Evolutionary conservation across 2,888 invertebrate genomes (phyloP).

Genomic region (Argyresthia albistria): DNA sequence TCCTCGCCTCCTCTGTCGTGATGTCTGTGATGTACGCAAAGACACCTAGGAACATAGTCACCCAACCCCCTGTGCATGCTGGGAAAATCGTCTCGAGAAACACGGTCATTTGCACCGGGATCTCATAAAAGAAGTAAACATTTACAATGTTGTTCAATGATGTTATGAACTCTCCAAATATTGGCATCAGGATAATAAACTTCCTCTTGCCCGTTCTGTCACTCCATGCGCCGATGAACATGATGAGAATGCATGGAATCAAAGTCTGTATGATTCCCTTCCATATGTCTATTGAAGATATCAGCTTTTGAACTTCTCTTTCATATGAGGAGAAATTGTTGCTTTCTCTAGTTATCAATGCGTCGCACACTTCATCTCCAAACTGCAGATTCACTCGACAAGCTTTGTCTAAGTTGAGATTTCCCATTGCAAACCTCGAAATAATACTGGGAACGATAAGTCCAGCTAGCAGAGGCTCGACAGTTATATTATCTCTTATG

Average conservation of each 20-base stretch:
- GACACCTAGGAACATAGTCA: slow-evolving; percentile 71
- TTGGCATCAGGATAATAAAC: slow-evolving; percentile 69
- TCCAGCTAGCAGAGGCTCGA: slow-evolving; percentile 80
- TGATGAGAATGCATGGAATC: slow-evolving; percentile 68
- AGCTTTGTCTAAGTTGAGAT: slow-evolving; percentile 60
- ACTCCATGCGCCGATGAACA: slow-evolving; percentile 76
- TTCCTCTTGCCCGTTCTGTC: slow-evolving; percentile 72
- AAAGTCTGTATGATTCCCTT: slow-evolving; percentile 68
- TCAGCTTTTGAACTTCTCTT: slow-evolving; percentile 71
- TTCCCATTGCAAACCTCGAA: slow-evolving; percentile 78
- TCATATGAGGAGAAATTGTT: slow-evolving; percentile 66
- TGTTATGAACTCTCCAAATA: slow-evolving; percentile 65
- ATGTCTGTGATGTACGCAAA: slow-evolving; percentile 76
- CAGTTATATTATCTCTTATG: slow-evolving; percentile 74
- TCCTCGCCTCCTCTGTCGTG: slow-evolving; percentile 70
- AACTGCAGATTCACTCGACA: slow-evolving; percentile 50
- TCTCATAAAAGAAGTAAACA: slow-evolving; percentile 71
- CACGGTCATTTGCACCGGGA: slow-evolving; percentile 67
- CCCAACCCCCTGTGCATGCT: slow-evolving; percentile 69
- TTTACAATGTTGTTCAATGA: slow-evolving; percentile 65
- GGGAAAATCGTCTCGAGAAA: slow-evolving; percentile 67
- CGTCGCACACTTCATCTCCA: slow-evolving; percentile 46
- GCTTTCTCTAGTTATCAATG: slow-evolving; percentile 39
- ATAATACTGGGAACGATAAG: slow-evolving; percentile 78
- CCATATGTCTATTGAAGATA: slow-evolving; percentile 71